Base-by-base conservation (phyloP, 2,888 invertebrate genomes). In the Epiblema foenella region DNA sequence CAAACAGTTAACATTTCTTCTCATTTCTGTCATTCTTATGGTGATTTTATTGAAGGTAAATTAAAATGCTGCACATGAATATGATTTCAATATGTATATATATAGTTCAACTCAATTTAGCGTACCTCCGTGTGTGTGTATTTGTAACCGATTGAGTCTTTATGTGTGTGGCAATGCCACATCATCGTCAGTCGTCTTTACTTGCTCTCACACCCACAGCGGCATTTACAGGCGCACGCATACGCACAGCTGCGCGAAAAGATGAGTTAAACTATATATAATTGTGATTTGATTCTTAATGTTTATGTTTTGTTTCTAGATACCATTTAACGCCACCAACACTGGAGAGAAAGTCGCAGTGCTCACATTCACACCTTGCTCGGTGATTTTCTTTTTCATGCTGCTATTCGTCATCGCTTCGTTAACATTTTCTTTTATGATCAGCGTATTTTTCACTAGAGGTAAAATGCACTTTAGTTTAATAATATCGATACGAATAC, bases 381-480 rank as follows among this genome's bases (percentile, higher is more conserved):
- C 94, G 0, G 94, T 97, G 0, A 82, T 98, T 39, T 90, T 97
- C 51, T 89, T 97, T 69, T 96, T 98, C 80, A 83, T 98, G 73
- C 78, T 97, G 33, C 89, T 97, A 62, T 98, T 97, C 81, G 88
- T 96, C 11, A 94, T 96, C 68, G 93, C 96, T 0, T 95, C 95
- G 7, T 95, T 97, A 65, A 94, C 95, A 1, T 97, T 97, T 85
- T 96, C 96, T 78, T 98, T 98, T 85, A 95, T 96, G 90, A 90
- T 98, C 83, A 97, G 97, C 82, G 95, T 96, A 0, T 95, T 97
- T 81, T 98, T 98, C 85, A 95, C 95, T 0, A 96, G 95, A 94
- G 96, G 96, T 97, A 91, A 91, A 81, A 69, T 15, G 24, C 64
- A 62, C 62, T 33, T 65, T 60, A 37, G 37, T 52, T 64, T 64